Conservation (phyloP, 2,113 vertebrate species). For the Acanthisitta chloris region DNA sequence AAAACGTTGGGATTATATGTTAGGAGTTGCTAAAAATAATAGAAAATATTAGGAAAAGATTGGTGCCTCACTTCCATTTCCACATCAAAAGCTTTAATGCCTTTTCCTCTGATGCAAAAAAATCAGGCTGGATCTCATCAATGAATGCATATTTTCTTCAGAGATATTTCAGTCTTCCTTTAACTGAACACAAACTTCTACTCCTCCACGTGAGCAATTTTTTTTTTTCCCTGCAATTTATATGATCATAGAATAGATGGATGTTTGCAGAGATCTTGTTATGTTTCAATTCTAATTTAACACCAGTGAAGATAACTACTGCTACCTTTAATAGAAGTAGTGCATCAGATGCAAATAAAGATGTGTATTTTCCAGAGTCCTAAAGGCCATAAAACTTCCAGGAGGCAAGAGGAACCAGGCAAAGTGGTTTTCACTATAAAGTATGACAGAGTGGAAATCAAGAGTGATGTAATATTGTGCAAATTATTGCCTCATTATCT, state of each 20-base stretch:
- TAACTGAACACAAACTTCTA: neutral
- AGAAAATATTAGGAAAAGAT: neutral
- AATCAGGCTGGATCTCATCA: neutral
- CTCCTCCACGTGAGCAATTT: neutral
- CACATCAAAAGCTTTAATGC: neutral
- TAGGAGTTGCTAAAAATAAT: neutral
- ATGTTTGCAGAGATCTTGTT: neutral
- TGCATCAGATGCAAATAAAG: neutral
- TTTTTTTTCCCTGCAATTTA: conserved; percentile 13
- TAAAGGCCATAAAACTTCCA: neutral
- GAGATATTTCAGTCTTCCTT: neutral
- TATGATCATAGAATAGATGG: neutral
- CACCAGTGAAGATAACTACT: neutral
- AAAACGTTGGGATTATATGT: neutral
- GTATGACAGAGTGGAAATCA: neutral
- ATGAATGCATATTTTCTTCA: neutral
- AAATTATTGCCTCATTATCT: neutral
- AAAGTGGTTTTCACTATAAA: neutral
- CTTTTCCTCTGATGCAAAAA: neutral
- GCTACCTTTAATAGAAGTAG: conserved; percentile 3
- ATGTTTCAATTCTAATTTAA: conserved; percentile 21
- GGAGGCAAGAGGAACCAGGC: neutral
- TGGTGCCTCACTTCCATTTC: neutral
- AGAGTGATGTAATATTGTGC: neutral
- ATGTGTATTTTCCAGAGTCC: neutral